Evolutionary conservation across 2,797 vertebrate genomes (phyloP), one percentile per base, ranked within the genome.

Genomic region (Rhinoraja longicauda): DNA sequence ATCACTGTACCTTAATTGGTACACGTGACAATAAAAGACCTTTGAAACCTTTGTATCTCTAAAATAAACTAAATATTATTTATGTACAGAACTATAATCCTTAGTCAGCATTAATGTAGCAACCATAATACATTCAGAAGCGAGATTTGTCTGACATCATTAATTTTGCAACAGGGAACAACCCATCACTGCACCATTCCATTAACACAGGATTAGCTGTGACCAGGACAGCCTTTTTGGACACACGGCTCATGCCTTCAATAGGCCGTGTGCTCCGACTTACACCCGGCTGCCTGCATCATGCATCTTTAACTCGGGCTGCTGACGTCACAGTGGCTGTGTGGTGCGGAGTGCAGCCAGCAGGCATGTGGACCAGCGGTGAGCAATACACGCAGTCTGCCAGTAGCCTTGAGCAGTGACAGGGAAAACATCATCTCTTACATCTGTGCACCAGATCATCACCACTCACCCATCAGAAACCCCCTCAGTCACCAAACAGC

Each of bases 341-440:
- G 93, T 90, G 62, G 67, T 64, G 9, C 94, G 88, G 10, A 53
- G 36, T 91, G 64, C 53, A 0, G 53, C 77, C 82, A 92, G 76
- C 79, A 73, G 29, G 93, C 77, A 72, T 57, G 53, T 73, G 8
- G 8, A 15, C 29, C n/a, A 79, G 90, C 45, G 12, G 86, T 0
- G 39, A 0, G 10, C 67, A 73, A 29, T 2, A 91, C 26, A 26
- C 26, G 81, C 93, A 24, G 0, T 0, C 93, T 93, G 93, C 93
- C 93, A 92, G 29, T 10, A 62, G 45, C 93, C 93, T 15, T 79
- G 92, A 93, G 86, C 92, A 93, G 90, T 21, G 77, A 90, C 70
- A 93, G 93, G 93, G 5, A 93, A 75, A 86, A 93, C 94, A 93
- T n/a, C 93, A 45, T 77, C 90, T 93, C 92, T 90, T 90, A 67